These are phyloP conservation scores for Parambassis ranga DNA, from an alignment of 2,797 vertebrate genomes.

Conservation along the genomic window DNA sequence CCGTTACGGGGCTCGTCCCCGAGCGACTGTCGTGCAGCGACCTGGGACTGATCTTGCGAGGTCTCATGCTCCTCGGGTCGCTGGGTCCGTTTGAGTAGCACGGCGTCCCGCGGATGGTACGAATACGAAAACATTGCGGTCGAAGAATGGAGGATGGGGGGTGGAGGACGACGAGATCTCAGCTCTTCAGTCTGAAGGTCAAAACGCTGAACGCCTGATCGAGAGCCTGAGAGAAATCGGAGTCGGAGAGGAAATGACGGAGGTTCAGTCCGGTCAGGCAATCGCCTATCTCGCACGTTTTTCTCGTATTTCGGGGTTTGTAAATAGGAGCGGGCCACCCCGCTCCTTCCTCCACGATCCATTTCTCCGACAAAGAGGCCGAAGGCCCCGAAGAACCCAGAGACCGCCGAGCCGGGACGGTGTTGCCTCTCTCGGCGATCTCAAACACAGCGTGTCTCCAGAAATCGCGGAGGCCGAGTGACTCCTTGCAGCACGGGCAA, in stretches of 20 bases:
- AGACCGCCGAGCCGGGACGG: background rate
- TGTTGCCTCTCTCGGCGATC: background rate
- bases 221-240: background rate
- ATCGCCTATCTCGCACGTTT: background rate
- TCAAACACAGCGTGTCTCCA: constrained; percentile 4
- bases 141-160: too few relatives aligned
- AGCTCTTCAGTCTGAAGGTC: too few relatives aligned
- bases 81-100: too few relatives aligned
- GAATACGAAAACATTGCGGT: too few relatives aligned
- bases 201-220: background rate
- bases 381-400: too few relatives aligned
- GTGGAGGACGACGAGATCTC: too few relatives aligned
- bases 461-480: background rate
- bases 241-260: background rate
- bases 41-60: too few relatives aligned
- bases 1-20: too few relatives aligned
- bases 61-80: too few relatives aligned
- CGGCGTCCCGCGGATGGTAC: too few relatives aligned
- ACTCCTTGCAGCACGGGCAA: background rate
- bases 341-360: background rate
- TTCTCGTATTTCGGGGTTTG: background rate
- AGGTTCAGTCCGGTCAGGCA: background rate
- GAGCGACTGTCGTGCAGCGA: too few relatives aligned
- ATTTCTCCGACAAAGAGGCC: too few relatives aligned
- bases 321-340: constrained; percentile 23